Percentiles rank a stretch among this genome's conserved stretches.
phyloP scores from a whole-genome alignment of 2,797 vertebrate species.

The Melanotaenia parkinsoni region DNA sequence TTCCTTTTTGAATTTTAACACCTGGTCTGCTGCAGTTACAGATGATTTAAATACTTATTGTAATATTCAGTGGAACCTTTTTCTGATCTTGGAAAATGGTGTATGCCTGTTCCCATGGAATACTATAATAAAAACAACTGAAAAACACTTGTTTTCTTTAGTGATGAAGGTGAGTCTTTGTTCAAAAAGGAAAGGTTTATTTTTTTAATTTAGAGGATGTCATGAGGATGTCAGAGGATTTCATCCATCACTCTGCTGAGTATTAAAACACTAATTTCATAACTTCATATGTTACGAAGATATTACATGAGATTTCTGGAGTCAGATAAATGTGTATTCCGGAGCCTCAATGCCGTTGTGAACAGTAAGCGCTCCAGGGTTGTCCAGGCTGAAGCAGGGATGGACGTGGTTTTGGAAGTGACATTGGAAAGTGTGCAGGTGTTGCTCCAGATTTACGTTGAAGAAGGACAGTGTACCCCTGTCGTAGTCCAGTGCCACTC shows the following conservation, averaged over 20 bases:
- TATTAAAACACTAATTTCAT: constrained; percentile 4
- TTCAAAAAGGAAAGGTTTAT: not conserved
- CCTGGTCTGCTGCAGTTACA: constrained; percentile 62
- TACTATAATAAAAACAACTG: constrained; percentile 77
- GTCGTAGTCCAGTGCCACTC: constrained; percentile 90
- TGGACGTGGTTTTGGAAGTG: constrained; percentile 85
- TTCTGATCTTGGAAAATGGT: constrained; percentile 84
- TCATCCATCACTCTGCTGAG: not conserved
- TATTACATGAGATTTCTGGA: not conserved
- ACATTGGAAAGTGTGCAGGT: constrained; percentile 88
- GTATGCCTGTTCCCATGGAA: constrained; percentile 88
- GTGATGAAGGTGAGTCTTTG: not conserved
- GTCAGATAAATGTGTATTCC: constrained; percentile 61
- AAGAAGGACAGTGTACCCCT: constrained; percentile 88
- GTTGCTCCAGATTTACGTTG: constrained; percentile 88
- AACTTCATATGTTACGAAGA: not conserved
- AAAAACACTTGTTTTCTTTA: constrained; percentile 25
- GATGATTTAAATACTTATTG: constrained; percentile 72
- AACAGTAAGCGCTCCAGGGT: constrained; percentile 86
- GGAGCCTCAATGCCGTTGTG: constrained; percentile 83
- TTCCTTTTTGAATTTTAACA: constrained; percentile 33
- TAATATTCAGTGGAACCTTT: constrained; percentile 75
- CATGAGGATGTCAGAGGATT: not conserved
- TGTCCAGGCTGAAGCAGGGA: constrained; percentile 93
- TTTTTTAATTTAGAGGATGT: not conserved